Percentiles rank a stretch among this genome's conserved stretches.
These are phyloP conservation scores for Sycophaga agraensis DNA, from an alignment of 1,140 invertebrate genomes.

Conservation along the genomic window DNA sequence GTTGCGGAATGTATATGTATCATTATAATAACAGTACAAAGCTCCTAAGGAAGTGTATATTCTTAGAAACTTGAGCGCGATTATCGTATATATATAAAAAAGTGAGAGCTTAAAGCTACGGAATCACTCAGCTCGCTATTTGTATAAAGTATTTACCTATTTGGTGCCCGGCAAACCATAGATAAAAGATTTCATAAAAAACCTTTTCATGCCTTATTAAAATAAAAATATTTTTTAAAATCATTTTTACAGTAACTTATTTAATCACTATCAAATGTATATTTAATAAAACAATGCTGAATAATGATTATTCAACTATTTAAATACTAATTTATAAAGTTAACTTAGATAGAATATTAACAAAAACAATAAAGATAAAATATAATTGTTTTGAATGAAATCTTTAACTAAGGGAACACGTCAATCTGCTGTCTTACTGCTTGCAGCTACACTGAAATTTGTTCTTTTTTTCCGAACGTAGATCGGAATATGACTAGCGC, in stretches of 20 bases:
- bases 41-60: slow-evolving; percentile 5
- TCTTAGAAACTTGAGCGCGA: slow-evolving; percentile 4
- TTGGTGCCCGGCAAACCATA: not conserved
- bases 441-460: slow-evolving; percentile 16
- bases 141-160: not conserved
- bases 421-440: slow-evolving; percentile 10
- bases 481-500: slow-evolving; percentile 32
- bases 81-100: slow-evolving; percentile 13
- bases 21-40: not conserved
- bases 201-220: not conserved
- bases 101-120: not conserved
- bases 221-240: not conserved
- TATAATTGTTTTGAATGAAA: slow-evolving; percentile 3
- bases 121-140: slow-evolving; percentile 16
- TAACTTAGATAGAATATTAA: not conserved
- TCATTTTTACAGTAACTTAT: not conserved
- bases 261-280: not conserved
- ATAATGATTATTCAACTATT: not conserved
- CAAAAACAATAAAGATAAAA: not conserved
- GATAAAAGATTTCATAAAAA: slow-evolving; percentile 19
- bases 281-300: not conserved
- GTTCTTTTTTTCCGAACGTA: slow-evolving; percentile 19
- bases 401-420: too few relatives aligned
- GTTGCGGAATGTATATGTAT: slow-evolving; percentile 3
- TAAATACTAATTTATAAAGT: not conserved